Conservation (phyloP, 2,888 invertebrate species). For the Rhamnusium bicolor region DNA sequence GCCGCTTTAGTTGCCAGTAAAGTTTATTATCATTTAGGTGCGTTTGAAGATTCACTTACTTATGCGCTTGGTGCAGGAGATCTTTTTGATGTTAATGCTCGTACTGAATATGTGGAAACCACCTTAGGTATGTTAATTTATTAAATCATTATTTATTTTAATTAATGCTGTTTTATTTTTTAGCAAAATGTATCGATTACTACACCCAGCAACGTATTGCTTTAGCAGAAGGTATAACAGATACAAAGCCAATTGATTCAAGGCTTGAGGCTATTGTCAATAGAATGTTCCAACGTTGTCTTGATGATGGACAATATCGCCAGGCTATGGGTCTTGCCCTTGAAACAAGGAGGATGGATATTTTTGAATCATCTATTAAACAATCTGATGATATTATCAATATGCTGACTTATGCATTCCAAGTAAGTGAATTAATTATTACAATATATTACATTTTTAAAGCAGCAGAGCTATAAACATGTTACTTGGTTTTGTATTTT, state of each 20-base stretch:
- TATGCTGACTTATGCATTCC: slow-evolving; percentile 96
- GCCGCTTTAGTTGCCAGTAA: slow-evolving; percentile 99
- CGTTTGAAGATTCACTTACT: slow-evolving; percentile 97
- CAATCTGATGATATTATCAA: slow-evolving; percentile 91
- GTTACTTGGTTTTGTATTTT: too few relatives aligned
- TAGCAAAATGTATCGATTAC: slow-evolving; percentile 96
- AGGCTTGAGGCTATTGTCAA: slow-evolving; percentile 95
- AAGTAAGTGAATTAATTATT: slow-evolving; percentile 73
- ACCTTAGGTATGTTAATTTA: slow-evolving; percentile 81
- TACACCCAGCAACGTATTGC: slow-evolving; percentile 92
- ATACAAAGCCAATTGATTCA: slow-evolving; percentile 82
- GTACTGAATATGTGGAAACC: slow-evolving; percentile 97
- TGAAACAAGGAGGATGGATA: slow-evolving; percentile 97
- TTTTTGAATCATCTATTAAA: slow-evolving; percentile 93
- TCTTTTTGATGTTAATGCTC: slow-evolving; percentile 94
- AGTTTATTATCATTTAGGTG: slow-evolving; percentile 97
- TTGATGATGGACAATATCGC: slow-evolving; percentile 94
- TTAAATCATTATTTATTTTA: neutral
- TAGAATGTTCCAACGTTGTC: slow-evolving; percentile 96
- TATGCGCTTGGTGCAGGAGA: slow-evolving; percentile 97
- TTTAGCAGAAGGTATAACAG: slow-evolving; percentile 79
- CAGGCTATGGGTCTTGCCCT: slow-evolving; percentile 97
- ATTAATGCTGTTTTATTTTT: slow-evolving; percentile 50
- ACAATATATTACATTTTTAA: too few relatives aligned
- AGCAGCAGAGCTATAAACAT: too few relatives aligned